Base-by-base conservation (phyloP, 1,140 invertebrate genomes). In the Drosophila rufa region DNA sequence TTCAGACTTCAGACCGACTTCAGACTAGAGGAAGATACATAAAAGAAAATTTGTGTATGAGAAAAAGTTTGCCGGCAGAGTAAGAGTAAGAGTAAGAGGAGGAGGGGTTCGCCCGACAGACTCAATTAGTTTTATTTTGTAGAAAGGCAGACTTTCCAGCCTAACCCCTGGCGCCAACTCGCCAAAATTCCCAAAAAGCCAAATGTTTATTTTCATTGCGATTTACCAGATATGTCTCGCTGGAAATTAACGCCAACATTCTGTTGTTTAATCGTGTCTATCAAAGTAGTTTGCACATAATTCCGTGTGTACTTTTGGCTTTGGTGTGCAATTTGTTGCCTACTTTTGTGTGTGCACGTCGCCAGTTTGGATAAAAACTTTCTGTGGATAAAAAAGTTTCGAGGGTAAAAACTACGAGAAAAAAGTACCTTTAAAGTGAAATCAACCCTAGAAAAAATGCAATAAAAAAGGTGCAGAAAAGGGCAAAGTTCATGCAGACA, bases 71-170 rank as follows among this genome's bases (percentile, higher is more conserved):
- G n/a, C n/a, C 36, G 43, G 36, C 36, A 73, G 25, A 42, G 25
- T 11, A 42, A 33, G 43, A 4, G 27, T 25, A 14, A 42, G 7
- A 6, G 17, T 3, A 11, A 12, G 9, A 38, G 27, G 30, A 2
- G 30, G 1, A 36, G 30, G 7, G 30, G 7, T 8, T 33, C 9
- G 6, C 33, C 33, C 33, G 59, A 61, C 53, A 79, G 82, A 83
- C 83, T 78, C 83, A 87, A 87, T 87, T 87, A 87, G 83, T 83
- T 84, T 73, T 69, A 69, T 80, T 80, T 81, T 85, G 47, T 46
- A 36, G 5, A 75, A 46, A 19, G 36, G 42, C 48, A 74, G 42
- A 60, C 27, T 46, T 61, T 46, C 42, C 25, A 33, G 51, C 17
- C 51, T 53, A 45, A 42, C 53, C 45, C 19, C 15, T 11, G 30